Evolutionary conservation across 2,888 invertebrate species (phyloP), one percentile per base, ranked within the genome.

Genomic region (Dryadula phaetusa): DNA sequence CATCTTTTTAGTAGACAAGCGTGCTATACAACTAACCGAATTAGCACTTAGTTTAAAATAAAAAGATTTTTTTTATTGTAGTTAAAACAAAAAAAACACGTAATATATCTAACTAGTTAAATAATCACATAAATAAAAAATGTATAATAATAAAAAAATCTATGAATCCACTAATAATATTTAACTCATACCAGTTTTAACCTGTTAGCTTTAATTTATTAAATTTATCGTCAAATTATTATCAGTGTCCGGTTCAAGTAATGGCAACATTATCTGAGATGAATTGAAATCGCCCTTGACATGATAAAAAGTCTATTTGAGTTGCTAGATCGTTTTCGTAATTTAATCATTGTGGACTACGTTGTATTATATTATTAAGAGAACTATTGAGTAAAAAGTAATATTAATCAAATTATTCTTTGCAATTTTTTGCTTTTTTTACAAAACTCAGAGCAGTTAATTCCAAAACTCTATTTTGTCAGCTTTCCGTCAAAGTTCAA

Each of bases 231-330:
- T 28, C 12, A 20, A 44, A 40, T 18, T 42, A 28, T 49, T 49
- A 66, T 66, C 53, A 46, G 46, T 16, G 52, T 66, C 53, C 53
- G 46, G 61, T 62, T 62, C 52, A 52, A 10, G 32, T 20, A 60
- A 42, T 18, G 34, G 34, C 14, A 66, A 22, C 18, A 61, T 22
- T 61, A 64, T 49, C 46, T 6, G 25, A 64, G 64, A 58, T 58
- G 37, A 58, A 37, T 28, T 47, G 25, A 34, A 22, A 44, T 7
- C 53, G 25, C 47, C 56, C 56, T 56, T 64, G 56, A 58, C 60
- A 49, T 37, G 40, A 47, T 40, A 64, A 64, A 52, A 56, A 34
- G 22, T n/a, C 12, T 34, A 64, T 28, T 44, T 14, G 28, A 44
- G 32, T 37, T 54, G 22, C 54, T 22, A 64, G 14, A 56, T 16